A percentile compares a stretch with the other conserved stretches of the same genome.
phyloP scores from a whole-genome alignment of 2,797 vertebrate genomes.

The Takifugu ocellatus region DNA sequence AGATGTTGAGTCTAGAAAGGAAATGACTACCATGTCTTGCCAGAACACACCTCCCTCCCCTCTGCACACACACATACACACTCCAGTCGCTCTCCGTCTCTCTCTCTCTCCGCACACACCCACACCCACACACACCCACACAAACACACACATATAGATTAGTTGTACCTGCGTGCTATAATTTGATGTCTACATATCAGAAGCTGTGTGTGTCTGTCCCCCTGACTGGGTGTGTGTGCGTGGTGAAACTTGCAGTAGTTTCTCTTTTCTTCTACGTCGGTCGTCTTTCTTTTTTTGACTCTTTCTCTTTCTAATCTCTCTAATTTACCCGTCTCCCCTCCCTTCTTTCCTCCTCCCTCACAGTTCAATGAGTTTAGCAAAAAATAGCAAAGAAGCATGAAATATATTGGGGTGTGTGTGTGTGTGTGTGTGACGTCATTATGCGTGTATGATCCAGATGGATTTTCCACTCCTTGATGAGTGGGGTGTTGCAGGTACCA shows the following conservation, averaged over 20 bases:
- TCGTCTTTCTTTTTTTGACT: slow-evolving; percentile 28
- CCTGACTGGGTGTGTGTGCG: slow-evolving; percentile 1
- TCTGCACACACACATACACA: slow-evolving; percentile 7
- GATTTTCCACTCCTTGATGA: slow-evolving; percentile 77
- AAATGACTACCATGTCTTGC: slow-evolving; percentile 70
- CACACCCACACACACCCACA: too few species aligned
- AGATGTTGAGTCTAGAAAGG: slow-evolving; percentile 76
- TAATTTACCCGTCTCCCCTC: neutral
- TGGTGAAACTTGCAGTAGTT: slow-evolving; percentile 10
- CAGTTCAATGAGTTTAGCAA: slow-evolving; percentile 58
- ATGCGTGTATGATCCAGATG: slow-evolving; percentile 64
- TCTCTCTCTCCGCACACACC: slow-evolving; percentile 4
- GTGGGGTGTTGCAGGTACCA: slow-evolving; percentile 40
- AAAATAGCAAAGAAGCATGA: neutral
- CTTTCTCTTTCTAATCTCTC: slow-evolving; percentile 16
- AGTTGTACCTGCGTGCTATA: slow-evolving; percentile 64
- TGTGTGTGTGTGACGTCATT: slow-evolving; percentile 43
- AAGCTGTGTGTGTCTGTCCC: slow-evolving; percentile 34
- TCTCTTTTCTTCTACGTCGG: slow-evolving; percentile 24
- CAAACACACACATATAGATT: slow-evolving; percentile 45
- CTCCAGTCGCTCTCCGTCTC: neutral
- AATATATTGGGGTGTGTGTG: neutral
- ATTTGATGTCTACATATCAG: slow-evolving; percentile 68
- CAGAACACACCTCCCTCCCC: slow-evolving; percentile 35
- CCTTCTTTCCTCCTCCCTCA: slow-evolving; percentile 7